Base-by-base conservation (phyloP, 2,113 vertebrate species). In the Girardinichthys multiradiatus region DNA sequence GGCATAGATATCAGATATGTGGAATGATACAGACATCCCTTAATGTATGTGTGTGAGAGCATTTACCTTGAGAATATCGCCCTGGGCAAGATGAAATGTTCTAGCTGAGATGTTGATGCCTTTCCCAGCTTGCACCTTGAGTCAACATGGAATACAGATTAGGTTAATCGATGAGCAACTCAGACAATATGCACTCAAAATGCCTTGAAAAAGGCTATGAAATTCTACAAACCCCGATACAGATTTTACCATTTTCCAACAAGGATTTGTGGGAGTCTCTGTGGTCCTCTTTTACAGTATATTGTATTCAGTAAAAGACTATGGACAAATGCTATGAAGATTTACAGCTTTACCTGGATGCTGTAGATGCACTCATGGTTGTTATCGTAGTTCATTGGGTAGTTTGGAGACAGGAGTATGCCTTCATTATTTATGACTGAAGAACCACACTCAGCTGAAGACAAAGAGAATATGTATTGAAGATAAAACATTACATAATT, bases 361-460 rank as follows among this genome's bases (percentile, higher is more conserved):
- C 97, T 99, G 89, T 99, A 99, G 93, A 99, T 98, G 91, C 98
- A 99, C 92, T 99, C 97, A 35, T 99, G 94, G 86, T 95, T 94
- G 90, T 94, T 95, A 74, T 95, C 94, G 5, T 95, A 95, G 90
- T 93, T 94, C 88, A 90, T 87, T 0, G 95, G 94, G 70, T 95
- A 95, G 90, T 95, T 95, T 24, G 95, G 95, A 1, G 95, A 95
- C 39, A 95, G 90, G 35, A 95, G 85, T 62, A 95, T 93, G 4
- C 95, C 95, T 31, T 94, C 87, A 13, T 94, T 94, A 83, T 94
- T 93, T 35, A 91, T 91, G 12, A 95, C 92, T 0, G 94, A 94
- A 30, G 94, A 94, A 15, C 95, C 94, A 2, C 95, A 95, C 76
- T 95, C 95, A 11, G 94, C 95, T 95, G 67, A 31, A 21, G 77